phyloP scores from a whole-genome alignment of 1,140 invertebrate species.

The Trialeurodes vaporariorum region DNA sequence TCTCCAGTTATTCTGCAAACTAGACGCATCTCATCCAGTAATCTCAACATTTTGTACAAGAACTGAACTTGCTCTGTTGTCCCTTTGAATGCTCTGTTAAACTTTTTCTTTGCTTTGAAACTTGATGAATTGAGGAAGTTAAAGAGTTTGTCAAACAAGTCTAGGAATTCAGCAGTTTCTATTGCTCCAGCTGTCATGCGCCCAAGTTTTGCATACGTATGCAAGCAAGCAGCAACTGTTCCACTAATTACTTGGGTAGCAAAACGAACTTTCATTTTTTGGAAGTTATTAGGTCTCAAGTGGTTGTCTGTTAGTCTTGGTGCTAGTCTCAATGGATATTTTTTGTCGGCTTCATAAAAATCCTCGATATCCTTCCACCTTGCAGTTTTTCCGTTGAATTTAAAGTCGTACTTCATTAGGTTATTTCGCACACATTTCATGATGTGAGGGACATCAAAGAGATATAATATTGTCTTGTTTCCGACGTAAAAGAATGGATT shows the following conservation, averaged over 20 bases:
- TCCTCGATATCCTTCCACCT: neutral
- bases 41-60: conserved; percentile 15
- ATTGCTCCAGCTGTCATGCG: neutral
- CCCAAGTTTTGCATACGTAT: conserved; percentile 19
- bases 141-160: conserved; percentile 23
- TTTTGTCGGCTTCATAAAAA: neutral
- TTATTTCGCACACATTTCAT: neutral
- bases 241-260: conserved; percentile 26
- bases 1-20: neutral
- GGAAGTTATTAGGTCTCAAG: conserved; percentile 26
- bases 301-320: conserved; percentile 25
- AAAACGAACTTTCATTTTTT: conserved; percentile 28
- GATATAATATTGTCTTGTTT: no score
- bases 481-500: no score
- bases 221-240: conserved; percentile 22
- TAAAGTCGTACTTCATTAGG: neutral
- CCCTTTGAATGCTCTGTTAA: conserved; percentile 17
- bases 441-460: no score
- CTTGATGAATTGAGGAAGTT: conserved; percentile 22
- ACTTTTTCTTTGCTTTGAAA: conserved; percentile 14
- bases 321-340: neutral
- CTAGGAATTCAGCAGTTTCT: conserved; percentile 17
- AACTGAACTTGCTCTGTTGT: conserved; percentile 18
- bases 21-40: neutral
- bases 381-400: neutral